Evolutionary conservation across 2,113 vertebrate species (phyloP), one percentile per base, ranked within the genome.

Genomic region (Suncus etruscus): DNA sequence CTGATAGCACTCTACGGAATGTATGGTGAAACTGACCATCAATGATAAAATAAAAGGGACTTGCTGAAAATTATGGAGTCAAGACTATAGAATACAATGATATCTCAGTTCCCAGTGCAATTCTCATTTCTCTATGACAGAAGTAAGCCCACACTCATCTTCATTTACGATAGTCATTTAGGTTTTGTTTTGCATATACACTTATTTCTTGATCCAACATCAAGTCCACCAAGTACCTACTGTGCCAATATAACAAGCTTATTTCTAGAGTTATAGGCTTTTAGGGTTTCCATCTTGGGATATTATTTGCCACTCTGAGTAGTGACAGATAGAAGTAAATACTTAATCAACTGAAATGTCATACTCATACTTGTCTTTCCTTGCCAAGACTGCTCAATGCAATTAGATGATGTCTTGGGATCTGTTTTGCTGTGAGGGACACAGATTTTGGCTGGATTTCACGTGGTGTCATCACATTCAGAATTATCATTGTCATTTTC

Each of bases 1-100:
- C 10, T 6, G 3, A 61, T 10, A 7, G 10, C 12, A 51, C 1
- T 31, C 54, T 2, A 77, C 31, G 7, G 18, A 0, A 1, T 16
- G 47, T 20, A 0, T 50, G 24, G 79, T 47, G 80, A 76, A 76
- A 76, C 14, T 24, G 11, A 63, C 29, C 29, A 12, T 15, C 7
- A 4, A 9, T 0, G 16, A 63, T 61, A 65, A 16, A 31, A 39
- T 39, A 39, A 58, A 22, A 50, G 2, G 11, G 39, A 69, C 72
- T 75, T 32, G 4, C 18, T 31, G 20, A 77, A 89, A 94, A 27
- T n/a, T 32, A 73, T 32, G 1, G 9, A 48, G 20, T 63, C 16
- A 70, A 25, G 73, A 89, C 29, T 80, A 29, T 66, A 22, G 65
- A 11, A 63, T 22, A 16, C 8, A 16, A 50, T 27, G 50, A 47